Evolutionary conservation across 2,888 invertebrate species (phyloP), one percentile per base, ranked within the genome.

Genomic region (Hydrotaea cyrtoneurina): DNA sequence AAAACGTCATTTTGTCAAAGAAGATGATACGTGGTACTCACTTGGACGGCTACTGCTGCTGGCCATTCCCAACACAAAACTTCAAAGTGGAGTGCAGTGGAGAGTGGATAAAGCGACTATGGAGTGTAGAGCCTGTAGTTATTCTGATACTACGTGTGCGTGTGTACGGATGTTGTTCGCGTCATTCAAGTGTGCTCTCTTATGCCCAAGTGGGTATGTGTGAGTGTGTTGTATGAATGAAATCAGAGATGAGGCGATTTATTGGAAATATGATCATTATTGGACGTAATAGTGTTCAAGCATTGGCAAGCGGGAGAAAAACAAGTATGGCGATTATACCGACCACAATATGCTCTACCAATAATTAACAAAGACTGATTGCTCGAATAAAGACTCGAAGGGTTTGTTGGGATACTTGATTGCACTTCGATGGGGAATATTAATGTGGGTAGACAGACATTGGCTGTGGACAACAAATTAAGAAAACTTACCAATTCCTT

Each of bases 191-290:
- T 62, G 13, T 13, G 39, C 13, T 15, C 31, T 31, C 19, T 15
- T 19, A 59, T n/a, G 50, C 13, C 13, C 50, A n/a, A 15, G 15
- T 50, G 0, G 2, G 50, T n/a, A n/a, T 13, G 36, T 2, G 36
- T 66, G 66, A 19, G 2, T 19, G 39, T 66, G 66, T 64, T 15
- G 64, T 43, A 19, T 66, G 19, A 1, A 21, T 55, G 81, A 72
- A 72, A 76, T 79, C 62, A 82, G 80, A 82, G 78, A 31, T 62
- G 55, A 77, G 77, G 57, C 80, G 80, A 80, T 81, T 83, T 83
- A 82, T 80, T 82, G 83, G 82, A 82, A 86, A 83, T 83, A 79
- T 78, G 81, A 86, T 83, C 86, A 77, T 53, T 73, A 80, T 74
- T 72, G 64, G 69, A 69, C 69, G 23, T 11, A 46, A 46, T 69